Evolutionary conservation across 2,797 vertebrate species (phyloP), one percentile per base, ranked within the genome.

Genomic region (Huso huso): DNA sequence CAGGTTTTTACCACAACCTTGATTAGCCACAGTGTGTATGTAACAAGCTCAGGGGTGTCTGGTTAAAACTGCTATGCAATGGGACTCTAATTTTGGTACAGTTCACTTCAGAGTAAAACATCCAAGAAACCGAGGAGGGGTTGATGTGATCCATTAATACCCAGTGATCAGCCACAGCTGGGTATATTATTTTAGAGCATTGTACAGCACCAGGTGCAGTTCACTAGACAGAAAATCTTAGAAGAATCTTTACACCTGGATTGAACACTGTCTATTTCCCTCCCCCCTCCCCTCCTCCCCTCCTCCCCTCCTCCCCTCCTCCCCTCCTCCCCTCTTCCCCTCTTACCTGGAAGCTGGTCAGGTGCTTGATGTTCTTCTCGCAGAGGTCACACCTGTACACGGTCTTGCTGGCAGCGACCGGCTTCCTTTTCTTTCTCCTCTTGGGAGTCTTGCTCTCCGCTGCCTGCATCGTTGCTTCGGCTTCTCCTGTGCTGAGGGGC

Each of bases 311-410:
- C 10, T 2, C 6, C 1, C 8, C 8, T n/a, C 11, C 8, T 4
- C 11, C 11, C 55, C 55, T 12, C 10, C 10, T 1, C 3, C 53
- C 55, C 55, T 12, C 10, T n/a, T n/a, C 6, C 10, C 6, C 8
- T 57, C 50, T 7, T 49, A 68, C 62, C 53, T 70, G 51, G n/a
- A 60, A 63, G 62, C 3, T 69, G 3, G 7, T 6, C 23, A 62
- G 61, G 50, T 60, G 6, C 55, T 72, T 76, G 55, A 76, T 60
- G 69, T 70, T 63, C 11, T 74, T 77, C 68, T 68, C 51, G 9
- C 68, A 76, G 18, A 66, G 8, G 7, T 68, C 15, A 68, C 61
- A 69, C 12, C 53, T 63, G 15, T 65, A 69, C 18, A 69, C 51
- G 11, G 9, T 53, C 8, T 9, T 8, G 9, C 50, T 10, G 62